phyloP scores from a whole-genome alignment of 2,797 vertebrate genomes.

The Oreonectes daqikongensis region DNA sequence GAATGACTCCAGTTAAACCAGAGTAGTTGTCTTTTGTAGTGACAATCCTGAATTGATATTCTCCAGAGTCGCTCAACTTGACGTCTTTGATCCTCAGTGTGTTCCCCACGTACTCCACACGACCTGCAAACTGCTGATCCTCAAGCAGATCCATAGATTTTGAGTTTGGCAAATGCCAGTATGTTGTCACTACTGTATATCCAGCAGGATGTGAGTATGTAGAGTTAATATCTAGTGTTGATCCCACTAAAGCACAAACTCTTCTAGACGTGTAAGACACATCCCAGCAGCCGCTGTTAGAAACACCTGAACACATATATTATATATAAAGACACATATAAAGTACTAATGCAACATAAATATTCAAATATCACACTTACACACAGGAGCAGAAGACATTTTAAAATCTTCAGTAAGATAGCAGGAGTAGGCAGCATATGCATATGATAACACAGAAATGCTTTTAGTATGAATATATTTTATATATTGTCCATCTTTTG shows the following conservation, averaged over 20 bases:
- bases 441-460: too few relatives aligned
- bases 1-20: conserved; percentile 51
- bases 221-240: conserved; percentile 50
- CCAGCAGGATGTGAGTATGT: conserved; percentile 30
- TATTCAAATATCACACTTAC: conserved; percentile 34
- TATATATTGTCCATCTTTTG: conserved; percentile 27
- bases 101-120: conserved; percentile 35
- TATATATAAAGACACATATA: background rate
- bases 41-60: conserved; percentile 59
- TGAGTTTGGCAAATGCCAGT: conserved; percentile 52
- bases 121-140: conserved; percentile 21
- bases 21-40: fast-evolving
- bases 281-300: background rate
- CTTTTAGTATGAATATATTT: too few relatives aligned
- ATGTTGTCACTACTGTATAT: background rate
- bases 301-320: conserved; percentile 41
- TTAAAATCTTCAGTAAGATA: background rate
- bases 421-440: conserved; percentile 26
- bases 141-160: background rate
- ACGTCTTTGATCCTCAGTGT: conserved; percentile 60
- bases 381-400: conserved; percentile 22
- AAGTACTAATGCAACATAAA: background rate
- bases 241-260: conserved; percentile 55
- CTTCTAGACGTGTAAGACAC: conserved; percentile 42
- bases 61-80: conserved; percentile 50